Evolutionary conservation across 2,113 vertebrate genomes (phyloP).

Genomic region (Uria lomvia): DNA sequence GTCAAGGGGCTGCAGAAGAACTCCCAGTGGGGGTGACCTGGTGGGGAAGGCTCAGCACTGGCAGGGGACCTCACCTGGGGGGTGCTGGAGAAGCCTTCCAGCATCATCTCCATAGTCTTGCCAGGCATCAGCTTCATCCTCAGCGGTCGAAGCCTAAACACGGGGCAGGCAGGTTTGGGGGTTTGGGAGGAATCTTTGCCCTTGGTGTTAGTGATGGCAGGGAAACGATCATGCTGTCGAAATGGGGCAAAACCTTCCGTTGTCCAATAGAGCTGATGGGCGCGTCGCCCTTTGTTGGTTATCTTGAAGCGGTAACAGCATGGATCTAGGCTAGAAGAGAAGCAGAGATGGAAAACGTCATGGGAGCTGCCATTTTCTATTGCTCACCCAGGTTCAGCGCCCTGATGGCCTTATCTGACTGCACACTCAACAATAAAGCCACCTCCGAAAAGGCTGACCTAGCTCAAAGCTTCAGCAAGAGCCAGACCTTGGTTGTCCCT

Average conservation of each 20-base stretch:
- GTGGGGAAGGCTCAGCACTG: background rate
- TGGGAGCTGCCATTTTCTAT: background rate
- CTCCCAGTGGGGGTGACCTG: background rate
- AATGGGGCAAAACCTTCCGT: constrained; percentile 49
- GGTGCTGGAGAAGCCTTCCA: constrained; percentile 74
- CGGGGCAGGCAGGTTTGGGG: background rate
- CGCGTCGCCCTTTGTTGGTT: constrained; percentile 77
- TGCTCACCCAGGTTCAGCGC: background rate
- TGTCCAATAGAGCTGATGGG: constrained; percentile 81
- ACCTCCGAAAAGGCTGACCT: background rate
- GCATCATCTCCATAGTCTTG: constrained; percentile 69
- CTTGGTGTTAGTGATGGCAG: background rate
- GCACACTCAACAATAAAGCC: background rate
- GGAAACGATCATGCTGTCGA: background rate
- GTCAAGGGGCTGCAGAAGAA: background rate
- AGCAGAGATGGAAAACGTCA: background rate
- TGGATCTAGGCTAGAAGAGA: constrained; percentile 66
- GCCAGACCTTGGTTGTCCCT: background rate
- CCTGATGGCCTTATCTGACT: accelerated
- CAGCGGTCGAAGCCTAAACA: constrained; percentile 76
- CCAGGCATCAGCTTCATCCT: constrained; percentile 78
- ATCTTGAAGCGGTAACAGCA: constrained; percentile 79
- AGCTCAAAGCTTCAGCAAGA: background rate
- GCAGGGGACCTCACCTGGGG: constrained; percentile 69
- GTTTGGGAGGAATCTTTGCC: background rate